Evolutionary conservation across 2,113 vertebrate genomes (phyloP).

Genomic region (Seriola rivoliana): DNA sequence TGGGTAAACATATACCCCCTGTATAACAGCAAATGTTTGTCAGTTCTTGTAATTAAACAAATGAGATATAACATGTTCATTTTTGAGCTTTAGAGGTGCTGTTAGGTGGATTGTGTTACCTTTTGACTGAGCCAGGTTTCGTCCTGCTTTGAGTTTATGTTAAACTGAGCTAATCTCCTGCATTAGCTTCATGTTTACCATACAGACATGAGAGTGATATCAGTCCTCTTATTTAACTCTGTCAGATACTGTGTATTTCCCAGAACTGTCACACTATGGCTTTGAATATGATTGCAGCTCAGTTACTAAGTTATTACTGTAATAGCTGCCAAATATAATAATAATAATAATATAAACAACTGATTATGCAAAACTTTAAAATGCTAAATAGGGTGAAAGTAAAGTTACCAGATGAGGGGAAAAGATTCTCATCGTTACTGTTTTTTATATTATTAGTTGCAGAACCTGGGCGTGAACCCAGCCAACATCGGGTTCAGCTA

Average conservation of each 20-base stretch:
- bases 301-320: not conserved
- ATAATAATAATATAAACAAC: no score
- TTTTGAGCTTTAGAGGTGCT: not conserved
- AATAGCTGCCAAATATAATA: not conserved
- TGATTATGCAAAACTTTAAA: not conserved
- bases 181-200: not conserved
- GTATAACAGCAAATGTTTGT: not conserved
- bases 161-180: not conserved
- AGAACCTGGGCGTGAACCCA: conserved; percentile 93
- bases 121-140: not conserved
- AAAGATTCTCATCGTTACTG: not conserved
- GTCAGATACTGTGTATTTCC: no score
- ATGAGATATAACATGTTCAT: not conserved
- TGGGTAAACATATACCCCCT: not conserved
- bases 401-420: not conserved
- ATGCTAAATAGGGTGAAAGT: not conserved
- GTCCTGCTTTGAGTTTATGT: not conserved
- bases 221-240: not conserved
- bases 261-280: no score
- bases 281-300: not conserved
- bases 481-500: conserved; percentile 94
- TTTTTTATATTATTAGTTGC: conserved; percentile 83
- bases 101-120: not conserved
- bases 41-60: not conserved
- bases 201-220: not conserved